Base-by-base conservation (phyloP, 2,888 invertebrate species). In the Agriotes lineatus region DNA sequence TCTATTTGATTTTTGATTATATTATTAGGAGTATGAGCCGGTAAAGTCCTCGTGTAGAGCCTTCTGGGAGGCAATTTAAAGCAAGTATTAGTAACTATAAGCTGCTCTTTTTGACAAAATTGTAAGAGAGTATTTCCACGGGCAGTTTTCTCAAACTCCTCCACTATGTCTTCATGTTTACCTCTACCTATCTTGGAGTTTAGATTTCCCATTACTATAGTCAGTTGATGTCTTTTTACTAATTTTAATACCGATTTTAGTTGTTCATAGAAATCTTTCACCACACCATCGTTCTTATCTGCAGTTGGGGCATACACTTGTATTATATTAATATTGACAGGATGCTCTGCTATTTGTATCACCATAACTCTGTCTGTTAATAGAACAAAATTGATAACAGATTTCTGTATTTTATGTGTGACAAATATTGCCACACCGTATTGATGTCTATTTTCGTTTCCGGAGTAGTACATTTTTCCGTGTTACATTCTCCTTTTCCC, bases 261-360 rank as follows among this genome's bases (percentile, higher is more conserved):
- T 39, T 39, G n/a, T 14, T 39, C 39, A 39, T 39, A 39, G 14
- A 39, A 39, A 6, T n/a, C n/a, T n/a, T n/a, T n/a, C n/a, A n/a
- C n/a, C n/a, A n/a, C n/a, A n/a, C n/a, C n/a, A n/a, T n/a, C n/a
- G n/a, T n/a, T n/a, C n/a, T n/a, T n/a, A n/a, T n/a, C n/a, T n/a
- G n/a, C n/a, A n/a, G n/a, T n/a, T 39, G 39, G 39, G 39, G n/a
- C 39, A 39, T 39, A 39, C 39, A 39, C 39, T 39, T 39, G 39
- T n/a, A 39, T 39, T 3, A 39, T 12, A 39, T 39, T 39, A 39
- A 39, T 39, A 39, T 39, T 39, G n/a, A 6, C 14, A 10, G 39
- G 39, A n/a, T 39, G 4, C n/a, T 4, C 39, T 39, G 4, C n/a
- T 39, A 39, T 4, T 39, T 39, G 39, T 39, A 39, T 5, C 39